Evolutionary conservation across 2,113 vertebrate species (phyloP).

Genomic region (Cricetomys ansorgei): DNA sequence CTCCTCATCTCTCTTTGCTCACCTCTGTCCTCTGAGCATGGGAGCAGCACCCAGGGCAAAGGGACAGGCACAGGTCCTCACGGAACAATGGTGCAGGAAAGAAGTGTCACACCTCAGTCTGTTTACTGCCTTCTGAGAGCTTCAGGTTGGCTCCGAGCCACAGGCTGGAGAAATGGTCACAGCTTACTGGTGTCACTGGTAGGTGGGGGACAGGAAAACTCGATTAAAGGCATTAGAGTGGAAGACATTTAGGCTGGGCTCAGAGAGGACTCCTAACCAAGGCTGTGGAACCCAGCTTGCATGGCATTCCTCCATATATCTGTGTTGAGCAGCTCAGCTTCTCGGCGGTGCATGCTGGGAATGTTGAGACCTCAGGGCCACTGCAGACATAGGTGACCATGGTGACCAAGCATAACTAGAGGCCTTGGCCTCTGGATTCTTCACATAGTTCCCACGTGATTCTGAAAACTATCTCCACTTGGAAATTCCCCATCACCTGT

Average conservation of each 20-base stretch:
- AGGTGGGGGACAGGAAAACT: not conserved
- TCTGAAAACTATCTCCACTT: not conserved
- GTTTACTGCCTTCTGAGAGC: not conserved
- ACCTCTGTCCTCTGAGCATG: rapidly evolving
- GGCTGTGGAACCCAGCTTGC: not conserved
- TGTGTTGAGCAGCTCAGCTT: not conserved
- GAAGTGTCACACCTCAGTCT: rapidly evolving
- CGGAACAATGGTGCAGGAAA: rapidly evolving
- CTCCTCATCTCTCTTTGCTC: rapidly evolving
- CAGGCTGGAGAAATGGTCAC: not conserved
- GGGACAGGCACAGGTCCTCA: not conserved
- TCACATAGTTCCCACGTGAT: not conserved
- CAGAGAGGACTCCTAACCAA: not conserved
- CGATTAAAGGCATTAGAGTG: not conserved
- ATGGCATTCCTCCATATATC: not conserved
- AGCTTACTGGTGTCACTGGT: too few relatives aligned
- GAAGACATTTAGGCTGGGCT: not conserved
- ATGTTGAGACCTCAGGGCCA: not conserved
- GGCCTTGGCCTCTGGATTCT: not conserved
- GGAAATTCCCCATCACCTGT: not conserved
- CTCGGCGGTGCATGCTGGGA: not conserved
- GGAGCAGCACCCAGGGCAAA: not conserved
- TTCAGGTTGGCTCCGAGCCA: too few relatives aligned
- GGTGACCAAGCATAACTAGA: too few relatives aligned
- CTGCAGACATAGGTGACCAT: not conserved